Evolutionary conservation across 2,113 vertebrate species (phyloP).

Genomic region (Corvus hawaiiensis): DNA sequence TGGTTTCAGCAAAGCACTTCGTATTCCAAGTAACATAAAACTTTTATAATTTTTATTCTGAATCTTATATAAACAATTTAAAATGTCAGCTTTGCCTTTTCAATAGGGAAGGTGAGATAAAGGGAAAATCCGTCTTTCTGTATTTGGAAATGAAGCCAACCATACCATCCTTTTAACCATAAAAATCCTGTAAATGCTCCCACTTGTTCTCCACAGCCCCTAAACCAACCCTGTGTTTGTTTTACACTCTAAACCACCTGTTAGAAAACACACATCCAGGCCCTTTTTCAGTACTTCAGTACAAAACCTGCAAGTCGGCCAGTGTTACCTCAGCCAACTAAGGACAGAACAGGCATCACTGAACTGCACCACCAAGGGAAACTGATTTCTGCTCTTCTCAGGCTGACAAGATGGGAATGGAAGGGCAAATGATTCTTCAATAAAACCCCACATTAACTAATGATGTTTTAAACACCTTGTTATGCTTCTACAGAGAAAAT

Average conservation of each 20-base stretch:
- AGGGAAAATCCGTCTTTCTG: background rate
- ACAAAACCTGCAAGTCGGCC: background rate
- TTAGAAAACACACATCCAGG: background rate
- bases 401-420: background rate
- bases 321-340: background rate
- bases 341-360: background rate
- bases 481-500: constrained; percentile 16
- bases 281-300: background rate
- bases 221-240: background rate
- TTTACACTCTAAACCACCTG: background rate
- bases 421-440: constrained; percentile 15
- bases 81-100: background rate
- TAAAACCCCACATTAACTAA: constrained; percentile 16
- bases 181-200: background rate
- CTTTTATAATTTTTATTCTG: background rate
- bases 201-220: background rate
- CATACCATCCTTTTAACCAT: background rate
- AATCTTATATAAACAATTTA: background rate
- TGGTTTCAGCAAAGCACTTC: background rate
- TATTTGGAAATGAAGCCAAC: background rate
- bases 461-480: background rate
- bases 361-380: background rate
- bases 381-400: background rate
- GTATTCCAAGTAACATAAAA: background rate
- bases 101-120: background rate